Percentiles rank a stretch among this genome's conserved stretches.
Evolutionary conservation across 2,797 vertebrate species (phyloP).

Genomic region (Sarcoramphus papa): DNA sequence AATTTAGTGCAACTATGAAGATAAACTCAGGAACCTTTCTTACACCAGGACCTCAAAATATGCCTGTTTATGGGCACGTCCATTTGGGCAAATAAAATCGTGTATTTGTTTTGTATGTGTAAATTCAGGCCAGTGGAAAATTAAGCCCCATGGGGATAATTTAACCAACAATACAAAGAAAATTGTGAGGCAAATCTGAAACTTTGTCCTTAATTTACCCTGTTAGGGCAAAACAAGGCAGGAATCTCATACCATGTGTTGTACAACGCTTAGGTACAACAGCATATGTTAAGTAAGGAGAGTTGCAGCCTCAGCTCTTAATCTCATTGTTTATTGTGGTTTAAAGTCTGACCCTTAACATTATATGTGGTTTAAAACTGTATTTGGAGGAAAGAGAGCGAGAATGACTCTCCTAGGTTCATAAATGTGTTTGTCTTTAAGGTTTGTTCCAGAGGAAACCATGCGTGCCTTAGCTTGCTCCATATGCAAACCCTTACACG

Average conservation of each 20-base stretch:
- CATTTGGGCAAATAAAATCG: neutral
- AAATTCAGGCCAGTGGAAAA: conserved; percentile 33
- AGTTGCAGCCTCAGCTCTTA: neutral
- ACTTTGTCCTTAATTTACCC: conserved; percentile 60
- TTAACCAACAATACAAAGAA: conserved; percentile 48
- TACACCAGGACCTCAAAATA: neutral
- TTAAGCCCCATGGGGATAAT: conserved; percentile 15
- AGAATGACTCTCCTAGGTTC: neutral
- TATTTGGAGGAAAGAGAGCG: neutral
- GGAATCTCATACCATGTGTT: neutral
- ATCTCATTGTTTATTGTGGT: conserved; percentile 32
- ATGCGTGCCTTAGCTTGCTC: conserved; percentile 43
- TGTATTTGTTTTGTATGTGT: neutral
- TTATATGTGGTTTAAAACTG: conserved; percentile 21
- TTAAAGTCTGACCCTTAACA: conserved; percentile 19
- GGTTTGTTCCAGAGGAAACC: conserved; percentile 48
- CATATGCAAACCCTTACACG: conserved; percentile 59
- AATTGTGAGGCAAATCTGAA: conserved; percentile 14
- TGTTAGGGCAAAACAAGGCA: neutral
- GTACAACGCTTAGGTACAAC: neutral
- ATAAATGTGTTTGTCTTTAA: conserved; percentile 69
- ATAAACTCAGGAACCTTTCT: neutral
- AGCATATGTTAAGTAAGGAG: neutral
- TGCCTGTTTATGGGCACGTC: neutral
- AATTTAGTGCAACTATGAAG: neutral